Conservation (phyloP, 2,113 vertebrate genomes). For the Chrysemys picta region DNA sequence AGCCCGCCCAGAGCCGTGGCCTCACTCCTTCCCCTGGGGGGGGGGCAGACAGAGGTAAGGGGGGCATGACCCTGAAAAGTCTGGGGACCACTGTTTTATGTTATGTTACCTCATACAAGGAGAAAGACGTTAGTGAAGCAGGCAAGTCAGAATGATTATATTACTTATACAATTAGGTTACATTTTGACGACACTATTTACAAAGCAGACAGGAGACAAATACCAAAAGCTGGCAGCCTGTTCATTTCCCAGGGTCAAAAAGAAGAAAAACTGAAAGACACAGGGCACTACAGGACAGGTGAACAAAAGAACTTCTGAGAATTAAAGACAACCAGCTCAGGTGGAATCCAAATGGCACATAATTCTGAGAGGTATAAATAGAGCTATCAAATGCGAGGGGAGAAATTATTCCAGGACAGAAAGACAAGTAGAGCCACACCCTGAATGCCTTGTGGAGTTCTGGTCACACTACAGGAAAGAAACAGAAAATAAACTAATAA, state of each 20-base stretch:
- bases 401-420: not conserved
- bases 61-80: no score
- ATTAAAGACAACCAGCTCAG: not conserved
- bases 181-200: not conserved
- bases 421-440: not conserved
- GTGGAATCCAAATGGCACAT: not conserved
- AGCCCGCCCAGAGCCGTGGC: accelerated
- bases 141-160: not conserved
- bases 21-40: no score
- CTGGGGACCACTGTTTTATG: not conserved
- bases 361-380: not conserved
- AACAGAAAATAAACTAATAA: not conserved
- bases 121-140: not conserved
- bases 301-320: not conserved
- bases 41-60: no score
- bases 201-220: not conserved
- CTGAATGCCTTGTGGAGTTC: not conserved
- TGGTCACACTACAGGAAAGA: not conserved
- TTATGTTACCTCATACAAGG: not conserved
- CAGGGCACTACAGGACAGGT: not conserved
- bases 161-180: not conserved
- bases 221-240: not conserved
- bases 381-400: not conserved
- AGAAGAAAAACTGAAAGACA: not conserved
- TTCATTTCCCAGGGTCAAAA: not conserved